Evolutionary conservation across 92 coral and sea anemone genomes (phyloP).

Genomic region (Porites divaricata): DNA sequence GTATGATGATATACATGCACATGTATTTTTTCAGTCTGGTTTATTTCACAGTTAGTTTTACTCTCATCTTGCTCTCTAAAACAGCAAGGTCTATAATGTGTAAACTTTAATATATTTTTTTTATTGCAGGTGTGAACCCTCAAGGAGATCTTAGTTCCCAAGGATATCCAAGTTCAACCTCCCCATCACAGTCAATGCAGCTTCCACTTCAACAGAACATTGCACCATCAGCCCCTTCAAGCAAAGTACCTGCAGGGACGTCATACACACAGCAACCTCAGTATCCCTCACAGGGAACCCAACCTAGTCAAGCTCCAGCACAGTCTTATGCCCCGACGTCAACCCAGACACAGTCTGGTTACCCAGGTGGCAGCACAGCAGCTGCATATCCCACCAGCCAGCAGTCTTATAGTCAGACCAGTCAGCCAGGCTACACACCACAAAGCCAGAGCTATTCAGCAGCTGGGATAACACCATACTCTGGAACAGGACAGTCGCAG

Average conservation of each 20-base stretch:
- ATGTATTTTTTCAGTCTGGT: no score
- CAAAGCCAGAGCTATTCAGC: constrained; percentile 62
- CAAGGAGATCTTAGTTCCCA: constrained; percentile 33
- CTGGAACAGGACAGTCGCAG: constrained; percentile 28
- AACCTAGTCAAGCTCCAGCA: constrained; percentile 6
- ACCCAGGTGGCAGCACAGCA: constrained; percentile 28
- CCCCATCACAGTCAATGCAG: constrained; percentile 41
- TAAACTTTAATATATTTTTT: not conserved
- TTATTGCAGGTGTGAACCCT: constrained; percentile 11
- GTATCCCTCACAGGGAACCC: constrained; percentile 42
- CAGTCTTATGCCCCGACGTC: constrained; percentile 53
- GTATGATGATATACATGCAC: no score
- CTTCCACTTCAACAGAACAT: constrained; percentile 25
- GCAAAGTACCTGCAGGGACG: constrained; percentile 25
- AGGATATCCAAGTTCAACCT: constrained; percentile 56
- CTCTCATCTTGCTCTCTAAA: not conserved
- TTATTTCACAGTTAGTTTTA: no score
- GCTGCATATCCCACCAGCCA: constrained; percentile 45
- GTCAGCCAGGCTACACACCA: constrained; percentile 50
- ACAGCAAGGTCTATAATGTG: not conserved
- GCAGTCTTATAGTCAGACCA: constrained; percentile 27
- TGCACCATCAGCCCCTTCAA: constrained; percentile 39
- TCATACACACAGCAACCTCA: constrained; percentile 62
- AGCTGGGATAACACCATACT: constrained; percentile 36
- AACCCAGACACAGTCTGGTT: constrained; percentile 58